Evolutionary conservation across 1,140 invertebrate genomes (phyloP).

Genomic region (Ridgeia piscesae): DNA sequence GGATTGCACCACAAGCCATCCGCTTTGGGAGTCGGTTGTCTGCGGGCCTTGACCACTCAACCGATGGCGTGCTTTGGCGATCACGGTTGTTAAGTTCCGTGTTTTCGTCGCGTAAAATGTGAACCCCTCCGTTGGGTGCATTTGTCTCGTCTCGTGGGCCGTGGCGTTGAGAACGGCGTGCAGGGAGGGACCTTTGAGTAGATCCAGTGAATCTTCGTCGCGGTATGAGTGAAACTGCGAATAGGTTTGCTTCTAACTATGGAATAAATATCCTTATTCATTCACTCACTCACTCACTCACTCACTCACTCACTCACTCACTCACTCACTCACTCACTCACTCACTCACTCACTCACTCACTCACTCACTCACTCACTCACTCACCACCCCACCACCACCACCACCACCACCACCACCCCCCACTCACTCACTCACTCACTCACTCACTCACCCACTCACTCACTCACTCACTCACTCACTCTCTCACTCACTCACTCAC

Average conservation of each 20-base stretch:
- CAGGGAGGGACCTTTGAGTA: neutral
- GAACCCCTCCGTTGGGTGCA: neutral
- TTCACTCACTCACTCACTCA: neutral
- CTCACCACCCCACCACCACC: too few species aligned
- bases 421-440: slow-evolving; percentile 21
- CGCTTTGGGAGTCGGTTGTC: neutral
- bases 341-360: slow-evolving; percentile 13
- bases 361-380: slow-evolving; percentile 21
- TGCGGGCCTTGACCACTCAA: neutral
- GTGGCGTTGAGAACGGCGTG: neutral
- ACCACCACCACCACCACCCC: too few species aligned
- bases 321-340: neutral
- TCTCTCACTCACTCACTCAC: neutral
- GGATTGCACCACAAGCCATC: too few species aligned
- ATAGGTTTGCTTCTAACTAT: neutral
- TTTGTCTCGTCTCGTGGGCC: neutral
- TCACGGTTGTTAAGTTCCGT: neutral
- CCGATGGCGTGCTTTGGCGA: neutral
- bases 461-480: neutral
- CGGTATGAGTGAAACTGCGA: neutral
- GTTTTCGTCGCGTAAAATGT: neutral
- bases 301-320: slow-evolving; percentile 16
- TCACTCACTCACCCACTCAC: slow-evolving; percentile 19
- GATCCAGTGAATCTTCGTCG: neutral
- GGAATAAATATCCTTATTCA: neutral